Percentiles rank a stretch among this genome's conserved stretches.
phyloP scores from a whole-genome alignment of 2,888 invertebrate species.

The Buathra laborator region DNA sequence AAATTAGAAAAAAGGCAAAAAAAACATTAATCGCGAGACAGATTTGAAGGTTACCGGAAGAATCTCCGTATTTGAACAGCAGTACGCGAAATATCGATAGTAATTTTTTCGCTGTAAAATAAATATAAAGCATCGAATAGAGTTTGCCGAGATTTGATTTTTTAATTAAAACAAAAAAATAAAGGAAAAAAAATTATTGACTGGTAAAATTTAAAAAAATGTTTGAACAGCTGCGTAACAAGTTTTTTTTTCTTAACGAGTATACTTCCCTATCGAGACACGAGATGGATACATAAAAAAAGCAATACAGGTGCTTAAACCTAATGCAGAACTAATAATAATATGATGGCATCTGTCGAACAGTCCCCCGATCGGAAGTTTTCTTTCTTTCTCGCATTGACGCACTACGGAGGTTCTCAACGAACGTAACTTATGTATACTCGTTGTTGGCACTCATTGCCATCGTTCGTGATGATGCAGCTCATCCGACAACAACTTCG shows the following conservation, averaged over 20 bases:
- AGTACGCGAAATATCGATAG: neutral
- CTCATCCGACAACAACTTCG: constrained; percentile 37
- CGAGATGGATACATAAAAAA: neutral
- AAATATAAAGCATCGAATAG: neutral
- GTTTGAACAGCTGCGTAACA: neutral
- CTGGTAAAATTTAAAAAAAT: constrained; percentile 7
- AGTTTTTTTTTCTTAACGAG: neutral
- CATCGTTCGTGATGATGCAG: constrained; percentile 29
- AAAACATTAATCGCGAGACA: neutral
- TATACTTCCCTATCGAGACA: too few relatives aligned
- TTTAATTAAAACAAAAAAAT: neutral
- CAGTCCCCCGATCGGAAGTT: constrained; percentile 26
- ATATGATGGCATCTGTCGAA: constrained; percentile 55
- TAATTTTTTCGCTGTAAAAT: neutral
- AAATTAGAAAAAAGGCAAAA: neutral
- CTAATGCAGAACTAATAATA: constrained; percentile 37
- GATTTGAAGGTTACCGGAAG: neutral
- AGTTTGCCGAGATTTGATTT: neutral
- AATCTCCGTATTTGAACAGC: constrained; percentile 21
- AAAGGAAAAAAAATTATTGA: constrained; percentile 20
- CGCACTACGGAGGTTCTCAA: constrained; percentile 23
- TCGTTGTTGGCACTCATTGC: constrained; percentile 2
- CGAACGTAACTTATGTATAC: neutral
- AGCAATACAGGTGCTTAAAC: constrained; percentile 45
- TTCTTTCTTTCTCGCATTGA: constrained; percentile 46